A percentile compares a stretch with the other conserved stretches of the same genome.
Conservation (phyloP, 2,888 invertebrate genomes). For the Nemotelus nigrinus region DNA sequence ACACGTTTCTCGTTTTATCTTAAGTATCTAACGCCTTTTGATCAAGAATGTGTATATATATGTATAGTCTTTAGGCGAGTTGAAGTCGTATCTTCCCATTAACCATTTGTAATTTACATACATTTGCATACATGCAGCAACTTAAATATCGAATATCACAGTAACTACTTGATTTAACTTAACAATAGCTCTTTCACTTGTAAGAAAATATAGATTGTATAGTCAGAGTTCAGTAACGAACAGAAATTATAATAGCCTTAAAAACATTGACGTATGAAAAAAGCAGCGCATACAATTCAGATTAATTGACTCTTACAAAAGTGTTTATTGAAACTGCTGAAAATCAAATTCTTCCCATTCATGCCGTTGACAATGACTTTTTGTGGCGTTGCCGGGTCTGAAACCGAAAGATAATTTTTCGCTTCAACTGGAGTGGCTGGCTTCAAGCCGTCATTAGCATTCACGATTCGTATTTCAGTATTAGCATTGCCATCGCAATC, state of each 20-base stretch:
- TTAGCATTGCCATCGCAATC: conserved; percentile 51
- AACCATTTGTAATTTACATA: conserved; percentile 14
- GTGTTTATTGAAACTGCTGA: conserved; percentile 28
- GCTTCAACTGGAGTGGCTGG: conserved; percentile 14
- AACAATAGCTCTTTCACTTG: not conserved
- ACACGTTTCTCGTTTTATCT: conserved; percentile 14
- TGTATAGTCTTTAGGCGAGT: conserved; percentile 24
- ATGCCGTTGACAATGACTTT: not conserved
- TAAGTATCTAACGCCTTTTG: not conserved
- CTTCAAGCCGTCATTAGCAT: conserved; percentile 24
- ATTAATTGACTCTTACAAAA: conserved; percentile 44
- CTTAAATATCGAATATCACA: conserved; percentile 51
- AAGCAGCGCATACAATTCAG: conserved; percentile 8
- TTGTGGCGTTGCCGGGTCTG: conserved; percentile 11
- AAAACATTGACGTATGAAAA: conserved; percentile 8
- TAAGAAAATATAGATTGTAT: conserved; percentile 5
- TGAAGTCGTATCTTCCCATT: conserved; percentile 26
- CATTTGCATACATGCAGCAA: not conserved
- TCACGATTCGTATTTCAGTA: conserved; percentile 48
- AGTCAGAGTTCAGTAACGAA: conserved; percentile 3
- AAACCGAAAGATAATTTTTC: conserved; percentile 26
- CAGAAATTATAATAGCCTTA: not conserved
- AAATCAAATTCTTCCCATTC: conserved; percentile 33
- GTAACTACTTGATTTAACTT: conserved; percentile 43
- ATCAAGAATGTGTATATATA: conserved; percentile 14